Base-by-base conservation (phyloP, 1,140 invertebrate genomes). In the Plodia interpunctella region DNA sequence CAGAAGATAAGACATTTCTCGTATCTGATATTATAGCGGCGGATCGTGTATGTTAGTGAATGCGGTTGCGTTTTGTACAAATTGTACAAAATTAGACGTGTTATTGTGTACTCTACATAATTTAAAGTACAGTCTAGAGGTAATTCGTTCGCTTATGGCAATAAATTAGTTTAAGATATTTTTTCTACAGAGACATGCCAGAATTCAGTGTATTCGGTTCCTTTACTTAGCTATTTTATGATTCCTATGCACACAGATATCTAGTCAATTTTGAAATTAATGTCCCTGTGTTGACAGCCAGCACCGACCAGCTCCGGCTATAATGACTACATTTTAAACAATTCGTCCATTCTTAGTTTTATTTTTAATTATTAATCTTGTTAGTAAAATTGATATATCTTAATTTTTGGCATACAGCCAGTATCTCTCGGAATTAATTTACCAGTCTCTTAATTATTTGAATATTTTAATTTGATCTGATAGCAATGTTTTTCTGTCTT, bases 251-350 rank as follows among this genome's bases (percentile, higher is more conserved):
- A 89, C 84, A 80, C 84, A 89, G 83, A 78, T 83, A 86, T 89
- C 87, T 89, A 89, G 87, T 89, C 87, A 89, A 89, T 87, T 87
- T 83, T 87, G 83, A 87, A 89, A 87, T 87, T 87, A 86, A 77
- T 67, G 76, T 75, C 80, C 76, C 77, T 77, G 81, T 76, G 78
- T 80, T 78, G 59, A 72, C 51, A 25, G 51, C 21, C 51, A 4
- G 17, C 49, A 11, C 9, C 51, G 6, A 10, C 10, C 4, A 5
- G 51, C 51, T 18, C 19, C 51, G 51, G 18, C 20, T 25, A 21
- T 25, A n/a, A 10, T 5, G 13, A 53, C 6, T 68, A 80, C 74
- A 77, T 75, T 79, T 67, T 81, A 63, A 73, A 72, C 73, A 64
- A 74, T 79, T 80, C 83, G 82, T 85, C 85, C 82, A 76, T 80